A percentile compares a stretch with the other conserved stretches of the same genome.
Evolutionary conservation across 2,888 invertebrate species (phyloP).

Genomic region (Trissoscelio sp.): DNA sequence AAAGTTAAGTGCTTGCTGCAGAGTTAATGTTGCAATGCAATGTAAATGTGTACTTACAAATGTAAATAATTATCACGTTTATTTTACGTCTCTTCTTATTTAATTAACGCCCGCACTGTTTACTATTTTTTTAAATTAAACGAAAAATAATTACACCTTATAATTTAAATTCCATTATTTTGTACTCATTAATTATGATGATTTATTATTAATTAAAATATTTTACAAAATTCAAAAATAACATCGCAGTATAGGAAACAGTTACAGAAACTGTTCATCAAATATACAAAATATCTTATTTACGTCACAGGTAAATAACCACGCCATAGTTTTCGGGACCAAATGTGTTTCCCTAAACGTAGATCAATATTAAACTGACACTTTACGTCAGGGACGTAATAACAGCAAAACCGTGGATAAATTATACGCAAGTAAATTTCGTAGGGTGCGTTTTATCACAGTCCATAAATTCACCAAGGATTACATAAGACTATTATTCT

Average conservation of each 20-base stretch:
- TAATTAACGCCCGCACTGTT: too few relatives aligned
- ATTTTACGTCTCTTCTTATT: too few relatives aligned
- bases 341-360: constrained; percentile 3
- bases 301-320: constrained; percentile 22
- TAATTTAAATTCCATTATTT: too few relatives aligned
- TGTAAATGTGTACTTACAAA: too few relatives aligned
- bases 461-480: constrained; percentile 39
- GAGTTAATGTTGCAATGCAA: neutral
- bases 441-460: constrained; percentile 44
- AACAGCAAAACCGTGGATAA: constrained; percentile 42
- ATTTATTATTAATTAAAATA: too few relatives aligned
- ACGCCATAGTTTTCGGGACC: constrained; percentile 10
- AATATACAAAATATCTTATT: constrained; percentile 17
- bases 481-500: constrained; percentile 52
- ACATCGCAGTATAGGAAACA: too few relatives aligned
- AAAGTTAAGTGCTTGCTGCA: too few relatives aligned
- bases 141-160: too few relatives aligned
- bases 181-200: too few relatives aligned
- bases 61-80: too few relatives aligned
- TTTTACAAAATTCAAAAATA: too few relatives aligned
- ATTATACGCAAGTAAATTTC: constrained; percentile 44
- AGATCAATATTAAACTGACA: constrained; percentile 48
- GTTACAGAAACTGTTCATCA: constrained; percentile 1
- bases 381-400: constrained; percentile 34
- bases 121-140: too few relatives aligned